Base-by-base conservation (phyloP, 2,888 invertebrate genomes). In the Xiphydria camelus region DNA sequence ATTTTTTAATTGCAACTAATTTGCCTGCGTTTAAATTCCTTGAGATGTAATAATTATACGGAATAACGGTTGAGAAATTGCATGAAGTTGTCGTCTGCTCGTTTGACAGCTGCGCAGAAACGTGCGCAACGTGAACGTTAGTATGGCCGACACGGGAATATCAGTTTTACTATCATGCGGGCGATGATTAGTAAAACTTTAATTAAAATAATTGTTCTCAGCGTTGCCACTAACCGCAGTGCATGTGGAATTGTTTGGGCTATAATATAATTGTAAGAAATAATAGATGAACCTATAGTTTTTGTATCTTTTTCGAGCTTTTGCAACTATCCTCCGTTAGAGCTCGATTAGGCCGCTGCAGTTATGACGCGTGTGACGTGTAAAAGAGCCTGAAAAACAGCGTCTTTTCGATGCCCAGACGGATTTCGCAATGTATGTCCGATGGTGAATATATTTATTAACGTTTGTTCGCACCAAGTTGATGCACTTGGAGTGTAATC, bases 361-460 rank as follows among this genome's bases (percentile, higher is more conserved):
- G 15, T 12, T 14, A 4, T 7, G 29, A 29, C 29, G 29, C 29
- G 12, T 14, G 15, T 14, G 12, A 12, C 29, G 29, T 29, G 12
- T 29, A 12, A 29, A 29, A 41, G 15, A 58, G 56, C 51, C 53
- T 47, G 42, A 49, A 42, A 50, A 32, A 44, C 45, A 51, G 52
- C 53, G 47, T 53, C 52, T 44, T n/a, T n/a, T 29, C 12, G 29
- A 29, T 29, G 29, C n/a, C n/a, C n/a, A 49, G 41, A 35, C 44
- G 42, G 47, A 52, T 62, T 57, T 62, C 53, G 42, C 45, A 51
- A 52, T 34, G 33, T 9, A 29, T 29, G 2, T 29, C 6, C 29
- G 6, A 29, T 29, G 12, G 6, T 29, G 15, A 29, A 29, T 29
- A 29, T 6, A 29, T 29, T 14, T 14, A 29, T 29, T 12, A 29